These are phyloP conservation scores for Geothlypis trichas DNA, from an alignment of 2,113 vertebrate genomes.

Conservation along the genomic window DNA sequence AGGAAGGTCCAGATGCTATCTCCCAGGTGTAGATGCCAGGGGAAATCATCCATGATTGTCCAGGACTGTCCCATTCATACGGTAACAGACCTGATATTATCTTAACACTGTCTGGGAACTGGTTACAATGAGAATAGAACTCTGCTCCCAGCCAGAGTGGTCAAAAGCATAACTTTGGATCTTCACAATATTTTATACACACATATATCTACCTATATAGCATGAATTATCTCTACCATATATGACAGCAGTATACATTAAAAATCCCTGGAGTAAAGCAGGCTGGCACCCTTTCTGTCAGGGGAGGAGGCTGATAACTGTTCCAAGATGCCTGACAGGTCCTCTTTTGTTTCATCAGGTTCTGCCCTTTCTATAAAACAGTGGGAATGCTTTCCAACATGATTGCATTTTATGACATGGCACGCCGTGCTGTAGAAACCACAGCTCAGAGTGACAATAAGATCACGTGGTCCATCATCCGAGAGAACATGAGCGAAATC, in stretches of 20 bases:
- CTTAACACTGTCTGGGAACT: too few species aligned
- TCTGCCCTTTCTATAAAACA: conserved; percentile 98
- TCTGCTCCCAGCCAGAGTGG: too few species aligned
- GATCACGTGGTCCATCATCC: conserved; percentile 98
- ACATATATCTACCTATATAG: too few species aligned
- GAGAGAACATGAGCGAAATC: conserved; percentile 93
- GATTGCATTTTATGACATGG: conserved; percentile 97
- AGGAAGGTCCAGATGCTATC: too few species aligned
- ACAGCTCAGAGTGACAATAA: conserved; percentile 97
- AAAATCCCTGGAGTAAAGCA: not conserved
- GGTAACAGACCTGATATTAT: too few species aligned
- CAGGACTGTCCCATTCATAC: too few species aligned
- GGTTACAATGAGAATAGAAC: too few species aligned
- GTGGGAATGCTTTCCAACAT: conserved; percentile 96
- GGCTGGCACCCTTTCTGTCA: not conserved
- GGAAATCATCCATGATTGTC: too few species aligned
- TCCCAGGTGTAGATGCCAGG: too few species aligned
- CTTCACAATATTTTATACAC: too few species aligned
- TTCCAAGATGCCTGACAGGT: not conserved
- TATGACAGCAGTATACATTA: not conserved
- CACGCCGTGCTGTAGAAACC: conserved; percentile 94
- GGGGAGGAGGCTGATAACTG: not conserved
- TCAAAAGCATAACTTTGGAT: too few species aligned
- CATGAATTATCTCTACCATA: too few species aligned
- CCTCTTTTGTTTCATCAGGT: conserved; percentile 73